Conservation (phyloP, 2,113 vertebrate species). For the Ochotona princeps region DNA sequence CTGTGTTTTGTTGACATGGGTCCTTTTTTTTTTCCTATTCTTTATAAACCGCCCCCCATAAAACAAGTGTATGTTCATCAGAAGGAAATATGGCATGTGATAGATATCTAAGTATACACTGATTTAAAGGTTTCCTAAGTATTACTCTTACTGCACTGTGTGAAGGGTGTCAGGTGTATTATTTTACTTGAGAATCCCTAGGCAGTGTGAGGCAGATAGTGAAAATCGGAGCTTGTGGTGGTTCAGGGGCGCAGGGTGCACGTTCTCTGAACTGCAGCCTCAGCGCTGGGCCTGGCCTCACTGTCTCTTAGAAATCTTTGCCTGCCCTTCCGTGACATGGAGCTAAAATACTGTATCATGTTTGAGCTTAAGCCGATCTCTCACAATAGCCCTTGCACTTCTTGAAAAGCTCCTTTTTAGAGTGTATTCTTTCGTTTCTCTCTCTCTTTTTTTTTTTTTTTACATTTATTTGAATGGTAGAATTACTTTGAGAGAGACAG, state of each 20-base stretch:
- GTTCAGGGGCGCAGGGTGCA: too few species aligned
- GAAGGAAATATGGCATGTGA: neutral
- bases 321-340: neutral
- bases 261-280: neutral
- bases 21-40: neutral
- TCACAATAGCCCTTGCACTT: neutral
- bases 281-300: neutral
- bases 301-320: neutral
- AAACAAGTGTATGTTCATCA: neutral
- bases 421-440: neutral
- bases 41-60: neutral
- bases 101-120: neutral
- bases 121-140: conserved; percentile 18
- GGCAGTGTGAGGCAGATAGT: neutral
- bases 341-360: neutral
- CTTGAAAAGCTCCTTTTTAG: neutral
- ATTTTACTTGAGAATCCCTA: neutral
- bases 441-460: neutral
- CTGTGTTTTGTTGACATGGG: conserved; percentile 56
- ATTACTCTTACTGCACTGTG: neutral
- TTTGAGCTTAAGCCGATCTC: neutral
- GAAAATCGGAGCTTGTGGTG: neutral
- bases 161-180: neutral
- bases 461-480: too few species aligned
- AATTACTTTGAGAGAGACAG: too few species aligned